Evolutionary conservation across 2,888 invertebrate species (phyloP).

Genomic region (Clivina fossor): DNA sequence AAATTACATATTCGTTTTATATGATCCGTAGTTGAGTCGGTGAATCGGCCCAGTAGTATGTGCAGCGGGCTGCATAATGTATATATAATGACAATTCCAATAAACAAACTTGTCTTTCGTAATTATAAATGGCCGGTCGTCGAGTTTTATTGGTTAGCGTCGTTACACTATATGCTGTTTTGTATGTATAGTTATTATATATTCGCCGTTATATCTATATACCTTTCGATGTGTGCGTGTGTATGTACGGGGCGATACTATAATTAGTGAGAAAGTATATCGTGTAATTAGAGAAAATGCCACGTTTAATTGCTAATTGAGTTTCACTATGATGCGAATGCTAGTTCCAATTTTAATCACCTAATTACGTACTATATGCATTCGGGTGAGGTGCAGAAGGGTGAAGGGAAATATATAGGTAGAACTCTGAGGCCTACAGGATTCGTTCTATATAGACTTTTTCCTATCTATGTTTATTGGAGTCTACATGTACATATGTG

Average conservation of each 20-base stretch:
- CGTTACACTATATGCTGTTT: too few species aligned
- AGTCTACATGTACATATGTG: too few species aligned
- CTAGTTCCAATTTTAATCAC: constrained; percentile 62
- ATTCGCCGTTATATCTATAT: constrained; percentile 34
- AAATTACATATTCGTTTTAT: too few species aligned
- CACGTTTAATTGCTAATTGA: constrained; percentile 63
- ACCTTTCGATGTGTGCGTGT: not conserved
- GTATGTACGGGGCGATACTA: constrained; percentile 42
- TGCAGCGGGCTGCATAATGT: constrained; percentile 40
- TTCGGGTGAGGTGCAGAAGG: too few species aligned
- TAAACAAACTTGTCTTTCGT: constrained; percentile 38
- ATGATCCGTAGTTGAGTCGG: too few species aligned
- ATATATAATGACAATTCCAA: constrained; percentile 41
- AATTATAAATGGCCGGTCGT: constrained; percentile 35
- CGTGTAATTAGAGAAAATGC: constrained; percentile 62
- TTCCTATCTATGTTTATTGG: too few species aligned
- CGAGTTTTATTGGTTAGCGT: constrained; percentile 33
- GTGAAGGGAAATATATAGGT: too few species aligned
- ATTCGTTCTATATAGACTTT: too few species aligned
- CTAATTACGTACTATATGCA: constrained; percentile 60
- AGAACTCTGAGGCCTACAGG: too few species aligned
- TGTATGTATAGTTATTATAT: too few species aligned
- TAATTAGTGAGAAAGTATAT: constrained; percentile 59
- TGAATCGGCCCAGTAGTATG: too few species aligned
- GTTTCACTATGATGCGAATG: constrained; percentile 58